Conservation (phyloP, 1,140 invertebrate genomes). For the Andricus grossulariae region DNA sequence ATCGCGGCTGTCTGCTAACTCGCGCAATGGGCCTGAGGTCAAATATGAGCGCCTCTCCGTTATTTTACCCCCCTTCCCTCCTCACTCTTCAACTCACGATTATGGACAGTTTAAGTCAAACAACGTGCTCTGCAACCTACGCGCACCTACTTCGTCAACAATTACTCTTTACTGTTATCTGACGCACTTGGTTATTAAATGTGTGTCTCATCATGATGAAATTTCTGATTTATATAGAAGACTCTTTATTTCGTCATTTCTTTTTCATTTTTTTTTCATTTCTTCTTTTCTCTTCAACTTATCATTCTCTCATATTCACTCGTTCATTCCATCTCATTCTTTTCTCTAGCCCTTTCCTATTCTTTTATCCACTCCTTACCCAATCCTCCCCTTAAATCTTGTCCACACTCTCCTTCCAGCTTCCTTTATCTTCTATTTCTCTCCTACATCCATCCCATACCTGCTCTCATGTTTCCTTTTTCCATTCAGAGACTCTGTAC, state of each 20-base stretch:
- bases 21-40: conserved; percentile 69
- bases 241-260: neutral
- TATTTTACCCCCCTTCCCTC: conserved; percentile 52
- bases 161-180: conserved; percentile 20
- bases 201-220: conserved; percentile 30
- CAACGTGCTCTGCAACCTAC: conserved; percentile 16
- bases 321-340: too few species aligned
- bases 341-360: too few species aligned
- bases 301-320: too few species aligned
- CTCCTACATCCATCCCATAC: too few species aligned
- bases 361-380: too few species aligned
- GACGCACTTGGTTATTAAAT: conserved; percentile 21
- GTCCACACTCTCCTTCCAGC: too few species aligned
- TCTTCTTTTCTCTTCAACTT: too few species aligned
- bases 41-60: conserved; percentile 66
- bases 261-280: too few species aligned
- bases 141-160: conserved; percentile 13
- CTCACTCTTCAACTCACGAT: conserved; percentile 45
- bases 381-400: too few species aligned
- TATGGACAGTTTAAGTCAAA: conserved; percentile 32
- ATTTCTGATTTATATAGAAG: conserved; percentile 18
- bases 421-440: too few species aligned
- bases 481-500: too few species aligned
- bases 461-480: too few species aligned
- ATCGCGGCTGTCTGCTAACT: conserved; percentile 68